Percentiles rank a stretch among this genome's conserved stretches.
Conservation (phyloP, 2,113 vertebrate genomes). For the Dromiciops gliroides region DNA sequence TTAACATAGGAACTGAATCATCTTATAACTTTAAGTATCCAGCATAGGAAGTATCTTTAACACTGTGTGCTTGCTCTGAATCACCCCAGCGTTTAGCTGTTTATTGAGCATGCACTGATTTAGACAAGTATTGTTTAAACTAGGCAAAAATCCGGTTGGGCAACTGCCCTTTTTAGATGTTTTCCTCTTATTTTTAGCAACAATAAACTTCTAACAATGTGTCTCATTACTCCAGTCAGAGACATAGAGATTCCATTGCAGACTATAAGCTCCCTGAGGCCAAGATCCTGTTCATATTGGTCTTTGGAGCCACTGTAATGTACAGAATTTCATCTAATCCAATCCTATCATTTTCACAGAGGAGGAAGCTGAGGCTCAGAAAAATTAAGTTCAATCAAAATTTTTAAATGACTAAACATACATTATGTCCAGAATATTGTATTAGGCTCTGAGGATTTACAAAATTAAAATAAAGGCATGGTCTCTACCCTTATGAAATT, state of each 20-base stretch:
- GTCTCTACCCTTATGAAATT: background rate
- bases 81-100: background rate
- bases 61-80: background rate
- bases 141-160: background rate
- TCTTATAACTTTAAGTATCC: slow-evolving; percentile 34
- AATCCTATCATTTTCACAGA: background rate
- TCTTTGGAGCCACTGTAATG: background rate
- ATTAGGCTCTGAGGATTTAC: background rate
- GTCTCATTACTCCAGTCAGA: background rate
- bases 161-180: background rate
- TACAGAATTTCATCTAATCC: background rate
- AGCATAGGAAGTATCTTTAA: background rate
- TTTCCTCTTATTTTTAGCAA: background rate
- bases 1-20: background rate
- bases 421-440: background rate
- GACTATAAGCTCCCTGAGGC: background rate
- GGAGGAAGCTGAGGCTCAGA: background rate
- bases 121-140: background rate
- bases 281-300: background rate
- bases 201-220: background rate
- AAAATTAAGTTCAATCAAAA: background rate
- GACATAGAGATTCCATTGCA: background rate
- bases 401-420: background rate
- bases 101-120: background rate
- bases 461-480: background rate